These are phyloP conservation scores for Girardinichthys multiradiatus DNA, from an alignment of 2,113 vertebrate species.

Conservation along the genomic window DNA sequence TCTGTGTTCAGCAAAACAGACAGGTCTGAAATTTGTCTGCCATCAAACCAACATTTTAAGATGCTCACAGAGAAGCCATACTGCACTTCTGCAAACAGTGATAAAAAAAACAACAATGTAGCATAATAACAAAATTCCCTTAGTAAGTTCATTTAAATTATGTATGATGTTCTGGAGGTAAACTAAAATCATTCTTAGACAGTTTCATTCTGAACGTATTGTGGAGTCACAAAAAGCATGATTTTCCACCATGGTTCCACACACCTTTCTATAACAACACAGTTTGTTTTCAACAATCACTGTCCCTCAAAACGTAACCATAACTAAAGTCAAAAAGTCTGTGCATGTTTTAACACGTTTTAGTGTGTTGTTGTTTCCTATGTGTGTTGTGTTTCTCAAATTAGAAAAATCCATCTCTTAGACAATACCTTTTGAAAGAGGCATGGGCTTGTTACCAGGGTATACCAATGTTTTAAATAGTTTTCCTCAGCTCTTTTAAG, in stretches of 20 bases:
- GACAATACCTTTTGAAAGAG: background rate
- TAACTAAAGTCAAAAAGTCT: too few species aligned
- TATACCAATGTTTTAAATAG: background rate
- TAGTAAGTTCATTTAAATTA: background rate
- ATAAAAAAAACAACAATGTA: constrained; percentile 6
- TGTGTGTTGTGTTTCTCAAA: background rate
- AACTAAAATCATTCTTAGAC: constrained; percentile 1
- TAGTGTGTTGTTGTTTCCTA: too few species aligned
- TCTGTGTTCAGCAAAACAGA: constrained; percentile 3
- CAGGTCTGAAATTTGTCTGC: constrained; percentile 26
- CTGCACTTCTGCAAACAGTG: constrained; percentile 31
- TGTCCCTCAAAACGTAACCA: too few species aligned
- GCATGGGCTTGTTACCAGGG: background rate
- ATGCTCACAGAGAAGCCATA: constrained; percentile 20
- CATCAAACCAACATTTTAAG: constrained; percentile 48
- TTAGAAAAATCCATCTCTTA: background rate
- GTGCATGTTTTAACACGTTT: too few species aligned
- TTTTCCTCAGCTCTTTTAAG: background rate
- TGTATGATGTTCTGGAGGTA: background rate
- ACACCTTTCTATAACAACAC: too few species aligned
- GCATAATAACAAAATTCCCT: constrained; percentile 1
- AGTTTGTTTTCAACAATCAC: too few species aligned
- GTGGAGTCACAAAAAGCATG: background rate
- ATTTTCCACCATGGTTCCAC: background rate
- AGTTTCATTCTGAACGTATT: background rate